phyloP scores from a whole-genome alignment of 2,113 vertebrate species.

The Penelope pileata region DNA sequence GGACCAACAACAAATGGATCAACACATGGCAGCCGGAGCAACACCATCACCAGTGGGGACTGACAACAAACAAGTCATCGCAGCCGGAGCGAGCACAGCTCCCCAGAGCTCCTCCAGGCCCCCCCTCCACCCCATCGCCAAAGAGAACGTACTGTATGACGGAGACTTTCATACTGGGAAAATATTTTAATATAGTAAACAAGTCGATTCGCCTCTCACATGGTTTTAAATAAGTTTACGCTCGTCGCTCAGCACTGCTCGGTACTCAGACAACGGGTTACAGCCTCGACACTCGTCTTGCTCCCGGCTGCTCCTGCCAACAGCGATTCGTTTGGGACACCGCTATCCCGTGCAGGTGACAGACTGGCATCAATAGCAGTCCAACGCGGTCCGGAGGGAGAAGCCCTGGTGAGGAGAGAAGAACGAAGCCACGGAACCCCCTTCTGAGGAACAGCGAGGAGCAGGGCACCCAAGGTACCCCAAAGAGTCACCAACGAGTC shows the following conservation, averaged over 20 bases:
- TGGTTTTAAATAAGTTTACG: slow-evolving; percentile 63
- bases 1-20: background rate
- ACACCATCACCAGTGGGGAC: too few species aligned
- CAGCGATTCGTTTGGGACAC: background rate
- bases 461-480: background rate
- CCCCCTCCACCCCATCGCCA: background rate
- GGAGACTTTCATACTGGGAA: slow-evolving; percentile 60
- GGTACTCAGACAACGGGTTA: slow-evolving; percentile 32
- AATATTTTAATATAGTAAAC: slow-evolving; percentile 74
- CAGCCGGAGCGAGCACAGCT: too few species aligned
- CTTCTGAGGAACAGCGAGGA: background rate
- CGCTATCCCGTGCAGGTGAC: slow-evolving; percentile 25
- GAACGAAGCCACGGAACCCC: slow-evolving; percentile 40
- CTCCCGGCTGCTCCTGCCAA: slow-evolving; percentile 46
- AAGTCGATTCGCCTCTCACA: slow-evolving; percentile 59
- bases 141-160: slow-evolving; percentile 41
- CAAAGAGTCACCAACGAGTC: too few species aligned
- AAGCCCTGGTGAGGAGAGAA: slow-evolving; percentile 15
- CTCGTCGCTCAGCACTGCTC: slow-evolving; percentile 48
- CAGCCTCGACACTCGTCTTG: slow-evolving; percentile 21
- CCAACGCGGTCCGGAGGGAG: slow-evolving; percentile 18
- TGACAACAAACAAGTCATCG: too few species aligned
- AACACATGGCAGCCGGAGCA: too few species aligned
- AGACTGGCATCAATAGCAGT: slow-evolving; percentile 2
- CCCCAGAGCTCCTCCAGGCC: background rate